Percentiles rank a stretch among this genome's conserved stretches.
Conservation (phyloP, 2,888 invertebrate species). For the Heliothis peltigera region DNA sequence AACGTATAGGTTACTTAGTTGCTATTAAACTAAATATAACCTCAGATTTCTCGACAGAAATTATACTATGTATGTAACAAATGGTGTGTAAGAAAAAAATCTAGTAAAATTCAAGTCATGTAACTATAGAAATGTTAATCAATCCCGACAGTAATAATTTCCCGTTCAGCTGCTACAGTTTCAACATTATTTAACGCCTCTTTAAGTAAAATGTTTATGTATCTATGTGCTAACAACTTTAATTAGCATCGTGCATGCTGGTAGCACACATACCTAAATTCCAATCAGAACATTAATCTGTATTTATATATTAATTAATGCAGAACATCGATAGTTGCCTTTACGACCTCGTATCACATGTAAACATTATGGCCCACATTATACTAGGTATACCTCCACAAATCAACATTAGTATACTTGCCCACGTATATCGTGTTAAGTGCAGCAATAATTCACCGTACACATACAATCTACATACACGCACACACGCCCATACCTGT, state of each 20-base stretch:
- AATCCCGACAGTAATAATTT: conserved; percentile 31
- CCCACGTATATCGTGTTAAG: conserved; percentile 75
- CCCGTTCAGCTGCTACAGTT: conserved; percentile 43
- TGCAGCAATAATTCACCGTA: conserved; percentile 77
- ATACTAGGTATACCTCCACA: conserved; percentile 71
- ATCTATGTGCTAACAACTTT: conserved; percentile 40
- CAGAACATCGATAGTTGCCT: conserved; percentile 64
- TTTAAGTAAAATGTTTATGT: conserved; percentile 42
- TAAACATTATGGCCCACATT: conserved; percentile 83
- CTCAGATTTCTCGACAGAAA: conserved; percentile 4
- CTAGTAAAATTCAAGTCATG: conserved; percentile 10
- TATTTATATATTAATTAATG: conserved; percentile 72
- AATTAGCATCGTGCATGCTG: conserved; percentile 46
- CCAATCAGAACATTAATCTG: conserved; percentile 65
- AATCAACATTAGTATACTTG: conserved; percentile 75
- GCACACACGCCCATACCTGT: conserved; percentile 49
- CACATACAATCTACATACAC: conserved; percentile 63
- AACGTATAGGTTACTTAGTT: background rate
- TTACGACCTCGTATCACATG: conserved; percentile 79
- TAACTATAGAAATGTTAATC: conserved; percentile 43
- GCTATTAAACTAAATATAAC: conserved; percentile 19
- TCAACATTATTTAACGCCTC: conserved; percentile 53
- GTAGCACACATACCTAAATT: conserved; percentile 48
- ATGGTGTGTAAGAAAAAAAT: conserved; percentile 1
- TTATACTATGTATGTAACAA: conserved; percentile 38